Conservation (phyloP, 2,113 vertebrate species). For the Festucalex cinctus region DNA sequence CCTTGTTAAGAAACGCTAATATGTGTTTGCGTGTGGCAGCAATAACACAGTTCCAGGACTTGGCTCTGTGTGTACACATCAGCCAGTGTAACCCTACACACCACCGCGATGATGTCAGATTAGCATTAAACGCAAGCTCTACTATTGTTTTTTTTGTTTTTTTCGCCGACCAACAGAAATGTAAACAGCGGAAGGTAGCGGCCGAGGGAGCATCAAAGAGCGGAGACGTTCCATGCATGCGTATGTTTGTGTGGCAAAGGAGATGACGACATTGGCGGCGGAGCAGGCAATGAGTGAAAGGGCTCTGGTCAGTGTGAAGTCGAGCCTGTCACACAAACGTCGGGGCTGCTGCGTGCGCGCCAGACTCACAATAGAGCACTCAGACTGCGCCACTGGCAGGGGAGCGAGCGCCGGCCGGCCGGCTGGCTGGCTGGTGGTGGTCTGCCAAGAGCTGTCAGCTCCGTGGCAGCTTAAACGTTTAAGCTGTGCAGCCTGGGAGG, state of each 20-base stretch:
- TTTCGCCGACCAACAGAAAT: slow-evolving; percentile 57
- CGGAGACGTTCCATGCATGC: slow-evolving; percentile 41
- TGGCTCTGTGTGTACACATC: slow-evolving; percentile 47
- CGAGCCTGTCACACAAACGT: slow-evolving; percentile 66
- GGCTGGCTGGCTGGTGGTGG: slow-evolving; percentile 39
- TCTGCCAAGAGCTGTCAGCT: slow-evolving; percentile 64
- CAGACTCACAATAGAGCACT: slow-evolving; percentile 55
- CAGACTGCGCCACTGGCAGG: slow-evolving; percentile 59
- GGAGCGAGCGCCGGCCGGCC: slow-evolving; percentile 33
- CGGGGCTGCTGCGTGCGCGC: slow-evolving; percentile 43
- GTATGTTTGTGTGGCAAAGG: slow-evolving; percentile 39
- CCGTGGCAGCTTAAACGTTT: slow-evolving; percentile 56
- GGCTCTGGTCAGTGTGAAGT: slow-evolving; percentile 70
- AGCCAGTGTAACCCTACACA: slow-evolving; percentile 62
- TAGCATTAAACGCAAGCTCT: slow-evolving; percentile 69
- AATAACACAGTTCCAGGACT: slow-evolving; percentile 61
- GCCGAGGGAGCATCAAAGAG: slow-evolving; percentile 61
- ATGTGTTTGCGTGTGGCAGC: slow-evolving; percentile 67
- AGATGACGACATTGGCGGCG: slow-evolving; percentile 67
- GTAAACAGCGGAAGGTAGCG: slow-evolving; percentile 71
- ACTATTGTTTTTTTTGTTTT: slow-evolving; percentile 58
- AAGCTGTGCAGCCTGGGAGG: slow-evolving; percentile 48
- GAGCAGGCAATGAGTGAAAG: slow-evolving; percentile 53
- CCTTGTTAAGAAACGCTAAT: slow-evolving; percentile 61
- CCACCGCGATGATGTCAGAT: slow-evolving; percentile 71